Evolutionary conservation across 1,140 invertebrate species (phyloP).

Genomic region (Drosophila pectinifera): DNA sequence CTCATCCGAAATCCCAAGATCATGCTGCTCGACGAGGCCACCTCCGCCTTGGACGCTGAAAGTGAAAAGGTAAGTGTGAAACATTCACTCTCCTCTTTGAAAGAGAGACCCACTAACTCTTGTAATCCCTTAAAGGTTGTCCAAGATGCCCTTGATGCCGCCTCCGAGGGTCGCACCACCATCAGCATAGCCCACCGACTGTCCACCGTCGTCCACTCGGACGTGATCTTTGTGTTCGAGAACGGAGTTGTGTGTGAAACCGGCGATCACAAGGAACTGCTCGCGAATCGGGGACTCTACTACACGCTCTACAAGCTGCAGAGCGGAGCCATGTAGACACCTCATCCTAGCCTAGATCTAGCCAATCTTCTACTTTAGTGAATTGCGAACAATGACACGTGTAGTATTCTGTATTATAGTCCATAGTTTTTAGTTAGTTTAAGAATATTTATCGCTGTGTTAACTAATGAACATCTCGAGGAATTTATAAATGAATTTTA

Average conservation of each 20-base stretch:
- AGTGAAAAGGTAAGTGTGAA: constrained; percentile 87
- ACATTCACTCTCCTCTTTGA: accelerated
- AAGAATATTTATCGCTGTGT: constrained; percentile 31
- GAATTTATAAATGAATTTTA: constrained; percentile 31
- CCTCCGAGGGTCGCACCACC: constrained; percentile 89
- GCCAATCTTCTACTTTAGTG: constrained; percentile 30
- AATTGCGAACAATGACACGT: constrained; percentile 63
- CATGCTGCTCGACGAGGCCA: constrained; percentile 94
- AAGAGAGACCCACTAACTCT: neutral
- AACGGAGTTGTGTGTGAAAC: constrained; percentile 89
- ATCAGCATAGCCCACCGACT: constrained; percentile 92
- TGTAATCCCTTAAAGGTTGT: constrained; percentile 86
- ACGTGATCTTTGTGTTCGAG: constrained; percentile 88
- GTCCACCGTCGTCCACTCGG: constrained; percentile 89
- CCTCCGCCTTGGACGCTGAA: constrained; percentile 94
- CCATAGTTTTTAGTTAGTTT: constrained; percentile 30
- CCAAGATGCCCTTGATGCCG: constrained; percentile 90
- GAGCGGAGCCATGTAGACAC: constrained; percentile 66
- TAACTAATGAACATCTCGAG: constrained; percentile 11
- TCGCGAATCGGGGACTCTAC: constrained; percentile 89
- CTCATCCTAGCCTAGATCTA: constrained; percentile 21
- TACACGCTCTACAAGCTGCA: constrained; percentile 89
- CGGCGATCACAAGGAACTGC: constrained; percentile 90
- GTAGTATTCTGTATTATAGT: constrained; percentile 54
- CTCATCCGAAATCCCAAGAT: constrained; percentile 91